Base-by-base conservation (phyloP, 2,888 invertebrate species). In the Alitta virens region DNA sequence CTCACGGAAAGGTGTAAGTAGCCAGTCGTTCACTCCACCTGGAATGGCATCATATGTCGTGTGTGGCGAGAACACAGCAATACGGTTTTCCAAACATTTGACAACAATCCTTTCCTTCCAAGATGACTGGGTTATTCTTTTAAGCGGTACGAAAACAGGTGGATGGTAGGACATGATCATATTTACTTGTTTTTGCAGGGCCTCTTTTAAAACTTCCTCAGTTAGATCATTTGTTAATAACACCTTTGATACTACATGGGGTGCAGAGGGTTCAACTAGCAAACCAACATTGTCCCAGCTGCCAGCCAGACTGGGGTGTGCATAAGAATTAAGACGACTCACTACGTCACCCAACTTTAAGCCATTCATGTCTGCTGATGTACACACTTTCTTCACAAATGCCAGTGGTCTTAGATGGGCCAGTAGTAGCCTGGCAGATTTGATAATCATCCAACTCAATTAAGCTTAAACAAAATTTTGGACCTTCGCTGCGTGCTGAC, bases 211-310 rank as follows among this genome's bases (percentile, higher is more conserved):
- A 0, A 96, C 95, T 67, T 87, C 87, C 81, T 92, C 91, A 0
- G 95, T 96, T 42, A 97, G 84, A 81, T 97, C 97, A 82, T 95
- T 97, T 1, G 96, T 96, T 42, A 97, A 83, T 61, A 97, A 78
- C 58, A 94, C 86, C 63, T 46, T 49, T 9, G 24, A 16, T 18
- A 57, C 57, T 26, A 63, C 56, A 66, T 77, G 74, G 51, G 86
- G 82, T 26, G 86, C 84, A 26, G 78, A 74, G 0, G 95, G 94
- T 78, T 96, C 92, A 14, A 96, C 87, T 26, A 97, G 83, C 1
- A 97, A 84, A 0, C 97, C 97, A 56, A 95, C 94, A 83, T 97
- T 97, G 78, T 97, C 97, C 96, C 96, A 97, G 57, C 86, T 86
- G 74, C 90, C 94, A 2, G 94, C 92, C 23, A 78, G 60, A 40